A percentile compares a stretch with the other conserved stretches of the same genome.
These are phyloP conservation scores for Graptemys geographica DNA, from an alignment of 2,797 vertebrate species.

Conservation along the genomic window DNA sequence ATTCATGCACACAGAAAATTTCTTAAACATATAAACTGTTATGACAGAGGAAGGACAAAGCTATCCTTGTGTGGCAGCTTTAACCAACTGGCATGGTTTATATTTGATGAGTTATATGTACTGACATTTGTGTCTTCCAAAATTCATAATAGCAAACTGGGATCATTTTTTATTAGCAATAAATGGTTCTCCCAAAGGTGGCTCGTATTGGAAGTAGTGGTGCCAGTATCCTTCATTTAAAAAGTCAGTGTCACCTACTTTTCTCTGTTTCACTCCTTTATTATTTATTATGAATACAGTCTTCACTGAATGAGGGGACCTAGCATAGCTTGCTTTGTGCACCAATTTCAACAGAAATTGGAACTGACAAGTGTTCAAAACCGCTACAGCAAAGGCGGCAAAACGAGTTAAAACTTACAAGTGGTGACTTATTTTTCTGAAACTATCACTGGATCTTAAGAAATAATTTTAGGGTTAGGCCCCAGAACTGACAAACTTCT, in stretches of 20 bases:
- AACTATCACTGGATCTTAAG: not conserved
- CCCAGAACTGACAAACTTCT: constrained; percentile 11
- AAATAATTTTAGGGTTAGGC: constrained; percentile 1
- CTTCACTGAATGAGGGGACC: not conserved
- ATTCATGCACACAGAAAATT: constrained; percentile 75
- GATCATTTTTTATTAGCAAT: constrained; percentile 69
- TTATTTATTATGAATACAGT: not conserved
- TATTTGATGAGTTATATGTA: constrained; percentile 77
- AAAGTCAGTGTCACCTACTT: constrained; percentile 36
- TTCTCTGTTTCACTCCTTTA: not conserved
- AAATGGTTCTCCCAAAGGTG: constrained; percentile 65
- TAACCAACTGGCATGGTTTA: constrained; percentile 74
- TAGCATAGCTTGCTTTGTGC: not conserved
- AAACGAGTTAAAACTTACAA: constrained; percentile 16
- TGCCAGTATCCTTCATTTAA: constrained; percentile 46
- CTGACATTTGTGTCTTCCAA: constrained; percentile 83
- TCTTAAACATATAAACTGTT: constrained; percentile 67
- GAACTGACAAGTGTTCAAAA: constrained; percentile 54
- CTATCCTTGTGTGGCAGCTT: constrained; percentile 67
- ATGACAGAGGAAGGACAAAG: constrained; percentile 69
- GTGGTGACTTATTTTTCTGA: constrained; percentile 2
- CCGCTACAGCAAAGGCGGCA: constrained; percentile 30
- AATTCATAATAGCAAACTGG: constrained; percentile 79
- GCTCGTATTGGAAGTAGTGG: constrained; percentile 52
- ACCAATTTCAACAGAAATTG: constrained; percentile 40